A percentile compares a stretch with the other conserved stretches of the same genome.
Conservation (phyloP, 2,888 invertebrate genomes). For the Ceraclea dissimilis region DNA sequence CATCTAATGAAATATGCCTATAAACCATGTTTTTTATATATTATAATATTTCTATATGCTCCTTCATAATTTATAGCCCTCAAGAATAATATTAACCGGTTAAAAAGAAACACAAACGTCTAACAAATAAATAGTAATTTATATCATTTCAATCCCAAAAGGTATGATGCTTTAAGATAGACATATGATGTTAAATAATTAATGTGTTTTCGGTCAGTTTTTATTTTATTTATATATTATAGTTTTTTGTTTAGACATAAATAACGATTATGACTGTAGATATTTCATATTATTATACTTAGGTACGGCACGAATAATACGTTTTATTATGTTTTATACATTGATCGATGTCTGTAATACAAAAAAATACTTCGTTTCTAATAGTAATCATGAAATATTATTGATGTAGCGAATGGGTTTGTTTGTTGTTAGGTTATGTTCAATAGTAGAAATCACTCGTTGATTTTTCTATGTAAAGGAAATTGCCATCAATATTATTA, state of each 20-base stretch:
- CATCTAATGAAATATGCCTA: too few relatives aligned
- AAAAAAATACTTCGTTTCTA: too few relatives aligned
- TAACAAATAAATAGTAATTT: not conserved
- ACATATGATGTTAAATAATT: not conserved
- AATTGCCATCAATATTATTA: too few relatives aligned
- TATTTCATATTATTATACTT: not conserved
- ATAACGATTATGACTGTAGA: not conserved
- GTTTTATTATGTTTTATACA: not conserved
- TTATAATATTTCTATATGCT: too few relatives aligned
- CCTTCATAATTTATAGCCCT: not conserved
- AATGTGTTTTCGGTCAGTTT: not conserved
- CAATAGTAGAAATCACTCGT: too few relatives aligned
- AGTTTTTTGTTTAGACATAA: not conserved
- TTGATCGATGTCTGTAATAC: not conserved
- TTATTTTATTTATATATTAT: not conserved
- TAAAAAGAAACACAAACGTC: not conserved
- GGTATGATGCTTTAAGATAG: not conserved
- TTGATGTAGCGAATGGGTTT: too few relatives aligned
- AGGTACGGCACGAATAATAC: too few relatives aligned
- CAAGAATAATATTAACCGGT: not conserved
- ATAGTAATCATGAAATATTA: too few relatives aligned
- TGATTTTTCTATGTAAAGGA: too few relatives aligned
- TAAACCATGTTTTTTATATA: too few relatives aligned
- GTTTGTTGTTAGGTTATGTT: too few relatives aligned
- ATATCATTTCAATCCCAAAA: conserved; percentile 1